Conservation (phyloP, 2,888 invertebrate genomes). For the Drosophila ochracea region DNA sequence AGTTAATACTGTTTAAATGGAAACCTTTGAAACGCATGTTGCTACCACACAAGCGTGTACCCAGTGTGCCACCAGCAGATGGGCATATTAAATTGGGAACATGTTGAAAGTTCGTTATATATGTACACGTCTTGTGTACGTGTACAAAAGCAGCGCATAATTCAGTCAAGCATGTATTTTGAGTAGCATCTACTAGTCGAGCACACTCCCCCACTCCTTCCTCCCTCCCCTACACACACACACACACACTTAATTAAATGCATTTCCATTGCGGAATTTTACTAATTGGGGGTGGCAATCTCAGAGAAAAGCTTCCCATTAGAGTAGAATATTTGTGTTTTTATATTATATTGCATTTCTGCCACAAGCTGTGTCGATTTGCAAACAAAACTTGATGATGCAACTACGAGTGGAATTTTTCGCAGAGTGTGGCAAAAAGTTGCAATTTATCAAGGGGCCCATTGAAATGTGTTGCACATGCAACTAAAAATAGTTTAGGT, state of each 20-base stretch:
- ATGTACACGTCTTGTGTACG: no score
- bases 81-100: background rate
- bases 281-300: constrained; percentile 6
- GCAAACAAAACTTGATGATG: background rate
- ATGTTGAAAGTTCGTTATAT: background rate
- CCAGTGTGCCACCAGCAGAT: background rate
- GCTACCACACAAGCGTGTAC: background rate
- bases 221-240: background rate
- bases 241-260: background rate
- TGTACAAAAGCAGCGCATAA: background rate
- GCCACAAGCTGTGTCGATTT: background rate
- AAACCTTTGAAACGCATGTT: background rate
- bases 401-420: background rate
- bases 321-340: background rate
- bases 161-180: background rate
- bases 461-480: background rate
- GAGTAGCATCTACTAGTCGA: background rate
- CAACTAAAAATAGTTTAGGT: background rate
- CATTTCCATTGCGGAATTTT: background rate
- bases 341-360: background rate
- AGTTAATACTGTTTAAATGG: background rate
- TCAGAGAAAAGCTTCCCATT: background rate
- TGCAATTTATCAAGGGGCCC: background rate
- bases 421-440: background rate
- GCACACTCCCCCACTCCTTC: no score